A percentile compares a stretch with the other conserved stretches of the same genome.
phyloP scores from a whole-genome alignment of 2,113 vertebrate species.

The Pithys albifrons region DNA sequence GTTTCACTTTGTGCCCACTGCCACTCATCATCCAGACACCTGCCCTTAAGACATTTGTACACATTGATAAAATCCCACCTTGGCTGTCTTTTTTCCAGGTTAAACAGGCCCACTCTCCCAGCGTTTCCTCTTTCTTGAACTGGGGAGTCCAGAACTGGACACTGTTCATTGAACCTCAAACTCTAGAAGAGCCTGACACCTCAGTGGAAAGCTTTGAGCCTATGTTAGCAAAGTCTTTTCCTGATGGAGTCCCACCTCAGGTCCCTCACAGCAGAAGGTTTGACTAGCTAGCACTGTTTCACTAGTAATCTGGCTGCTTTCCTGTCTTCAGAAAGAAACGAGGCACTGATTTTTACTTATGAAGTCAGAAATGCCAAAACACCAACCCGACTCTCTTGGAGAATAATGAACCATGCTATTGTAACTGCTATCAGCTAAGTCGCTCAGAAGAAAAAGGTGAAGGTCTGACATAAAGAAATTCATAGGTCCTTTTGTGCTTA shows the following conservation, averaged over 20 bases:
- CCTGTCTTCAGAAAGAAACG: neutral
- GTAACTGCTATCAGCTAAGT: neutral
- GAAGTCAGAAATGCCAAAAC: neutral
- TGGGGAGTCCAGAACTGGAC: neutral
- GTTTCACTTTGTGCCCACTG: neutral
- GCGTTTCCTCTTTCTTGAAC: neutral
- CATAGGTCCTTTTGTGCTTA: too few species aligned
- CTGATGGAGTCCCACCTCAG: neutral
- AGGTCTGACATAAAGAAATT: neutral
- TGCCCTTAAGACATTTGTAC: neutral
- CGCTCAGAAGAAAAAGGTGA: neutral
- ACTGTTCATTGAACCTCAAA: neutral
- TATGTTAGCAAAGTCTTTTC: neutral
- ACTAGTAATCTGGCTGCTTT: neutral
- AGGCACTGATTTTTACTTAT: neutral
- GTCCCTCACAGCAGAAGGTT: neutral
- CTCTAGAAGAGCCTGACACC: neutral
- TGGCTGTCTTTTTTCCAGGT: neutral
- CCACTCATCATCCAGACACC: neutral
- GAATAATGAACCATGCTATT: neutral
- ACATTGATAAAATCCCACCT: neutral
- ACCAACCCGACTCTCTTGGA: neutral
- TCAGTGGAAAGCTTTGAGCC: rapidly evolving
- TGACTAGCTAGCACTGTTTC: neutral
- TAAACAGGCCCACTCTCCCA: neutral